Evolutionary conservation across 2,113 vertebrate species (phyloP).

Genomic region (Petromus typicus): DNA sequence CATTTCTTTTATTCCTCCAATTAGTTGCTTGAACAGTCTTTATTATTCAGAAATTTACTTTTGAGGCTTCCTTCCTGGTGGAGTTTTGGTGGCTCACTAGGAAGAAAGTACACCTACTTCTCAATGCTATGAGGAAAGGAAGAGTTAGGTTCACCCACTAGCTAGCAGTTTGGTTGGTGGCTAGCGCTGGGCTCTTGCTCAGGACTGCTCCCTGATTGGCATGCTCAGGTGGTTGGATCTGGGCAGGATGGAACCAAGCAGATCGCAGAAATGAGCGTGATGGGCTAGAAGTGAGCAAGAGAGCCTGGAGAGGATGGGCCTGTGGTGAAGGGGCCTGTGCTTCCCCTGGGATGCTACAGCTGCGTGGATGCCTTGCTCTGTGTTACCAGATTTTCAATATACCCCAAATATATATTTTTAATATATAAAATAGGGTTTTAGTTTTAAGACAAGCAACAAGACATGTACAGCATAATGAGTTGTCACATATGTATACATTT

Average conservation of each 20-base stretch:
- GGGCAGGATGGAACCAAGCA: neutral
- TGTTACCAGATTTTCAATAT: neutral
- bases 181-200: neutral
- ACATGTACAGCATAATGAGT: neutral
- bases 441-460: constrained; percentile 2
- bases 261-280: neutral
- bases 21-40: constrained; percentile 65
- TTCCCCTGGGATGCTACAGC: neutral
- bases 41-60: constrained; percentile 51
- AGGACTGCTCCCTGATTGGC: neutral
- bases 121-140: neutral
- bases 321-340: neutral
- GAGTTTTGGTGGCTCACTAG: neutral
- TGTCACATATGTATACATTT: neutral
- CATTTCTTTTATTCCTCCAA: constrained; percentile 66
- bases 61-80: constrained; percentile 21
- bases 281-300: neutral
- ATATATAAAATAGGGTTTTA: neutral
- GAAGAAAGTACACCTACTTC: constrained; percentile 11
- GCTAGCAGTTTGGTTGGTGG: neutral
- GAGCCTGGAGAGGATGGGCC: neutral
- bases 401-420: neutral
- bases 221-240: neutral
- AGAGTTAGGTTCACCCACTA: neutral
- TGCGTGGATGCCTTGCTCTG: neutral